phyloP scores from a whole-genome alignment of 2,113 vertebrate species.

The Cygnus atratus region DNA sequence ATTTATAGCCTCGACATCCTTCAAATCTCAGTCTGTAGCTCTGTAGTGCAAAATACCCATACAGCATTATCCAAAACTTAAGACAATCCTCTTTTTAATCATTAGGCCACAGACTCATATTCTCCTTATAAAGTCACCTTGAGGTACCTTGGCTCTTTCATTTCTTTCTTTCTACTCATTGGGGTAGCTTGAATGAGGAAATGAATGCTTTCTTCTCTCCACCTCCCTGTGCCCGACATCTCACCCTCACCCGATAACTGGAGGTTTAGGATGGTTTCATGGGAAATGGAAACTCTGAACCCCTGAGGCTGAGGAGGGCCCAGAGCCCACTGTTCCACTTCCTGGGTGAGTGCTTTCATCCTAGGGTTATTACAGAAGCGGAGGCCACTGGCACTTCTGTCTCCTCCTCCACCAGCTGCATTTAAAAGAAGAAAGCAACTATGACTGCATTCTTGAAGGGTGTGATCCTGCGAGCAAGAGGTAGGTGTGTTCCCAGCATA shows the following conservation, averaged over 20 bases:
- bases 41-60: neutral
- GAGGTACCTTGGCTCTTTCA: neutral
- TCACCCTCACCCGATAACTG: neutral
- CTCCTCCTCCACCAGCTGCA: conserved; percentile 26
- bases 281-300: conserved; percentile 32
- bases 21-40: neutral
- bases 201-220: neutral
- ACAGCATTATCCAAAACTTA: neutral
- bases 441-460: conserved; percentile 47
- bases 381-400: neutral
- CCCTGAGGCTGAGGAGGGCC: conserved; percentile 61
- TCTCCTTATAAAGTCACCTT: neutral
- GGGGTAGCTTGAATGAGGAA: neutral
- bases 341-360: conserved; percentile 23
- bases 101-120: neutral
- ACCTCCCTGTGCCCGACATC: neutral
- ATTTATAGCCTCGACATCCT: neutral
- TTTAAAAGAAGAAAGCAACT: conserved; percentile 51
- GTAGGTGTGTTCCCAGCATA: conserved; percentile 42
- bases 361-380: conserved; percentile 31
- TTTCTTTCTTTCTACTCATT: neutral
- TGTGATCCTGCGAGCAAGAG: neutral
- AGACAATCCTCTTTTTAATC: neutral
- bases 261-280: conserved; percentile 14
- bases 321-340: conserved; percentile 26